Conservation (phyloP, 23 tunicate species). For the Halocynthia aurantium region DNA sequence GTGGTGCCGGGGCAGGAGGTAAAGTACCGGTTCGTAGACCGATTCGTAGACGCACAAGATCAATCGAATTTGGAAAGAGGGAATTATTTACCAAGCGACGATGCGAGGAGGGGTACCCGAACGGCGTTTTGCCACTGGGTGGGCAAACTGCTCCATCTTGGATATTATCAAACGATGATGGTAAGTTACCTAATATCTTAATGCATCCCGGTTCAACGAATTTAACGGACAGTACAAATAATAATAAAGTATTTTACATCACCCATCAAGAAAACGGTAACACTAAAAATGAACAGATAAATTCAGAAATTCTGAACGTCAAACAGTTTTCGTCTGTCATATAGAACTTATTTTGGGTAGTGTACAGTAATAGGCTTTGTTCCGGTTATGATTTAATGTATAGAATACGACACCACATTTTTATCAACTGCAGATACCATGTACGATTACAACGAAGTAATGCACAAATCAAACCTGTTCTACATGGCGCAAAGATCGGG, state of each 20-base stretch:
- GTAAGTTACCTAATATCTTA: no score
- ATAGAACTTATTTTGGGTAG: background rate
- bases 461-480: conserved; percentile 22
- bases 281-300: no score
- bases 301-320: no score
- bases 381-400: background rate
- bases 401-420: background rate
- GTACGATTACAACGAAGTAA: conserved; percentile 22
- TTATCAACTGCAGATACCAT: conserved; percentile 5
- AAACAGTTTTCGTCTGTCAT: no score
- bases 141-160: conserved; percentile 39
- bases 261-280: no score
- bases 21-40: no score
- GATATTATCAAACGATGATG: background rate
- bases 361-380: background rate
- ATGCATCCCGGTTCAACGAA: no score
- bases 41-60: no score
- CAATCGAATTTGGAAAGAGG: no score
- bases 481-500: conserved; percentile 28
- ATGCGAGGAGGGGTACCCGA: conserved; percentile 28
- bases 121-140: conserved; percentile 34
- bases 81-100: background rate
- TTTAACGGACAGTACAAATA: no score
- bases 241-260: no score
- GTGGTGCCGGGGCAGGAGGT: no score